Conservation (phyloP, 2,113 vertebrate genomes). For the Abramis brama region DNA sequence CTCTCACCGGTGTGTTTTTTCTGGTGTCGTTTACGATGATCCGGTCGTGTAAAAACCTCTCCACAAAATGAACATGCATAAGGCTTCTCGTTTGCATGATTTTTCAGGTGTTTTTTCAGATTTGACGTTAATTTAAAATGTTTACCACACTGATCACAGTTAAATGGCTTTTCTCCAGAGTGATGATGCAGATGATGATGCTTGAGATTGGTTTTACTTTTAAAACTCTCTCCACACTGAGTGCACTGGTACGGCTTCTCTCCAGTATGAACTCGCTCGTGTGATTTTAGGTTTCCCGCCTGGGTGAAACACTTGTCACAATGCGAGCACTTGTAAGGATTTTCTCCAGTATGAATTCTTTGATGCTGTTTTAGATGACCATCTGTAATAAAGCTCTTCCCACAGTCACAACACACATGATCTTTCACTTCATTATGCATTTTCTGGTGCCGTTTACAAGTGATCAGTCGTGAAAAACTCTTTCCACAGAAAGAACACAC, state of each 20-base stretch:
- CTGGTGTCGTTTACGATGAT: too few species aligned
- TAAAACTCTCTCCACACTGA: background rate
- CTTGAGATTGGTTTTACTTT: too few species aligned
- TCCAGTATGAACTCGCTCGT: background rate
- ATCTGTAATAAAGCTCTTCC: background rate
- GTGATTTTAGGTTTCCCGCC: background rate
- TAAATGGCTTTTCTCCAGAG: too few species aligned
- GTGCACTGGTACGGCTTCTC: background rate
- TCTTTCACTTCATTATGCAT: background rate
- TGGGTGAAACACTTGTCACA: background rate
- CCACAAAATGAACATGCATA: too few species aligned
- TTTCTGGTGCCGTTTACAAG: background rate
- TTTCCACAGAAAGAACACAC: background rate
- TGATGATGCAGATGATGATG: too few species aligned
- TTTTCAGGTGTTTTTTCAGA: too few species aligned
- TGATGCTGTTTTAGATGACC: background rate
- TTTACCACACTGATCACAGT: too few species aligned
- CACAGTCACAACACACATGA: background rate
- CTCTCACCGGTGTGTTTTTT: too few species aligned
- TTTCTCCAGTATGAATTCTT: background rate
- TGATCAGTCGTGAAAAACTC: background rate
- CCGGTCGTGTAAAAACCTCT: too few species aligned
- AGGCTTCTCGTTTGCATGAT: too few species aligned
- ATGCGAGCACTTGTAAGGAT: background rate
- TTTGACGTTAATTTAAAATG: too few species aligned